Conservation (phyloP, 2,888 invertebrate species). For the Andrena fulva region DNA sequence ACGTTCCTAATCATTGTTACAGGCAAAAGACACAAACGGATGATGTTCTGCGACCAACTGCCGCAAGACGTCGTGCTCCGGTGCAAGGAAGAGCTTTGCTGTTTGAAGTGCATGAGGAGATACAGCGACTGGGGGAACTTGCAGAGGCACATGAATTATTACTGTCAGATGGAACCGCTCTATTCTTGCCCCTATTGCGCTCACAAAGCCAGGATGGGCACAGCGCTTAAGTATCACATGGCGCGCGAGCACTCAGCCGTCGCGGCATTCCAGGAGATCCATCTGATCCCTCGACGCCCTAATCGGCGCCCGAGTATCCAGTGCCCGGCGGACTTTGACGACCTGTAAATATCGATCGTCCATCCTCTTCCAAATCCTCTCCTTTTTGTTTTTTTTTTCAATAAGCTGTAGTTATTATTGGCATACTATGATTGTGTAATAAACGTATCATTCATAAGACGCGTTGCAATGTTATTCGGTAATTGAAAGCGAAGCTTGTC, state of each 20-base stretch:
- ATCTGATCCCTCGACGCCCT: too few species aligned
- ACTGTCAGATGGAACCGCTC: slow-evolving; percentile 78
- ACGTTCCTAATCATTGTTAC: slow-evolving; percentile 67
- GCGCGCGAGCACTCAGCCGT: slow-evolving; percentile 69
- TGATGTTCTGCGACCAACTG: slow-evolving; percentile 76
- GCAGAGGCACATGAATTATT: slow-evolving; percentile 79
- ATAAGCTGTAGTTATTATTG: slow-evolving; percentile 14
- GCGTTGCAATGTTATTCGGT: too few species aligned
- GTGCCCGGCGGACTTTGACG: too few species aligned
- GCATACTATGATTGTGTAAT: slow-evolving; percentile 12
- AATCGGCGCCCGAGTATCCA: too few species aligned
- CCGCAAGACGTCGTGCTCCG: slow-evolving; percentile 73
- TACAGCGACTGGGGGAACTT: slow-evolving; percentile 79
- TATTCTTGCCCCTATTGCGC: slow-evolving; percentile 76
- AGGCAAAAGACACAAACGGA: slow-evolving; percentile 40
- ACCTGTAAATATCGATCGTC: slow-evolving; percentile 2
- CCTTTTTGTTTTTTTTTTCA: not conserved
- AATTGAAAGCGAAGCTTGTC: too few species aligned
- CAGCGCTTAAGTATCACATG: slow-evolving; percentile 75
- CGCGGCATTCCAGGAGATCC: slow-evolving; percentile 5
- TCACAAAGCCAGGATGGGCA: slow-evolving; percentile 74
- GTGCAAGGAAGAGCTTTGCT: slow-evolving; percentile 75
- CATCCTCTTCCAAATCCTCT: not conserved
- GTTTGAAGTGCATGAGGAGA: slow-evolving; percentile 74
- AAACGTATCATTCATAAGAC: slow-evolving; percentile 34